Conservation (phyloP, 2,888 invertebrate species). For the Timandra comae region DNA sequence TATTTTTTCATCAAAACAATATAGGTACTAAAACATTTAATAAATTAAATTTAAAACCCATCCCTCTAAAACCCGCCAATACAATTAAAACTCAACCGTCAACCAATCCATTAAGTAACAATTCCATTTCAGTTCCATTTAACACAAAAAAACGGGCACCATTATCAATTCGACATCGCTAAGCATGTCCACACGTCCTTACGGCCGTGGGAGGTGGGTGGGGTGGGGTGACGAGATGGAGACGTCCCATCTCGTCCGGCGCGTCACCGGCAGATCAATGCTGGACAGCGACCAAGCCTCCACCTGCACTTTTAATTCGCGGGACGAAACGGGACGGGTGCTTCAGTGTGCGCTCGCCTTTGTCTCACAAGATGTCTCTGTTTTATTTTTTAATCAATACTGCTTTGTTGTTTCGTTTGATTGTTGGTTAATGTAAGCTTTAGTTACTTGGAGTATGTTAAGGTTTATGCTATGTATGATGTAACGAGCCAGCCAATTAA, state of each 20-base stretch:
- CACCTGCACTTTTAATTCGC: conserved; percentile 74
- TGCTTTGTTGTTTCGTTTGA: background rate
- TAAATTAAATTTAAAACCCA: background rate
- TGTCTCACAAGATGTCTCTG: conserved; percentile 27
- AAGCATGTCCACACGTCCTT: conserved; percentile 62
- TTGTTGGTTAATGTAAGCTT: background rate
- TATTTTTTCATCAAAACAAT: too few species aligned
- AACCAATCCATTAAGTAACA: conserved; percentile 26
- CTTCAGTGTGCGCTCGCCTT: conserved; percentile 29
- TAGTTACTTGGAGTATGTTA: too few species aligned
- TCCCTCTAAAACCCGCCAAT: conserved; percentile 8
- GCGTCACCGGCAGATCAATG: conserved; percentile 70
- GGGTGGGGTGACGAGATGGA: conserved; percentile 28
- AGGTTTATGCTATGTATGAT: too few species aligned
- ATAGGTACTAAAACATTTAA: background rate
- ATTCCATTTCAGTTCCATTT: conserved; percentile 25
- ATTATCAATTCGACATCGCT: conserved; percentile 65
- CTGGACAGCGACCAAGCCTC: conserved; percentile 64
- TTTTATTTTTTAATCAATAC: conserved; percentile 1
- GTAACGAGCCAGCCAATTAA: too few species aligned
- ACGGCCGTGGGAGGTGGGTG: conserved; percentile 27
- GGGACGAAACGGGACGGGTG: conserved; percentile 20
- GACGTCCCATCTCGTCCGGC: conserved; percentile 57
- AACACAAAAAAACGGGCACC: conserved; percentile 41
- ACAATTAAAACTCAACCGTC: conserved; percentile 24